Evolutionary conservation across 2,888 invertebrate species (phyloP), one percentile per base, ranked within the genome.

Genomic region (Tenthredo scrophulariae): DNA sequence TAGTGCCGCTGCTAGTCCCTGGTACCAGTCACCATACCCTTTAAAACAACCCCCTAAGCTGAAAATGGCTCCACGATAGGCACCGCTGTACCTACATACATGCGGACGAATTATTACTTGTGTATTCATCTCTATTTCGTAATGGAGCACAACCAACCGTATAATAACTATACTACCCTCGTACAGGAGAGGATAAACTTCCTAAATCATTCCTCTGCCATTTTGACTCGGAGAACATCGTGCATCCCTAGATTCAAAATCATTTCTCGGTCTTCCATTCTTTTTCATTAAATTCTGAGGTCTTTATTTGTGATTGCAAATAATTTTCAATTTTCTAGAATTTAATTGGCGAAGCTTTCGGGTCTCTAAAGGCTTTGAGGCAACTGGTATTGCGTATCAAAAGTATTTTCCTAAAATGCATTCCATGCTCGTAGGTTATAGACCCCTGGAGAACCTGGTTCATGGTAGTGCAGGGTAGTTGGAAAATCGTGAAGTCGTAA

Each of bases 51-150:
- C 72, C 74, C 74, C 40, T 43, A 43, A 72, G n/a, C 40, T 72
- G 70, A 7, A 72, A n/a, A 26, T 50, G 29, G 54, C 29, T 77
- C 54, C 43, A 9, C 22, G 43, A n/a, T 43, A 74, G 74, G 22
- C 40, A 29, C 72, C 29, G 50, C 77, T 33, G 75, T 75, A 22
- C 26, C 77, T 50, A 33, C 43, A 46, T 40, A 26, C 74, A 29
- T 22, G 26, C 74, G n/a, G 18, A 40, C 40, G 74, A 74, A 74
- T 46, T 74, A 43, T 74, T 74, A 46, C 74, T 74, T 43, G 67
- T 67, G 67, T 67, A 33, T 33, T 62, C 29, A 67, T 67, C 67
- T 29, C 67, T 67, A 62, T 62, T 67, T 18, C 67, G 33, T 33
- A 67, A 67, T 67, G 67, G 67, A 67, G 33, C 33, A 67, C 29